Evolutionary conservation across 1,140 invertebrate species (phyloP), one percentile per base, ranked within the genome.

Genomic region (Samia ricini): DNA sequence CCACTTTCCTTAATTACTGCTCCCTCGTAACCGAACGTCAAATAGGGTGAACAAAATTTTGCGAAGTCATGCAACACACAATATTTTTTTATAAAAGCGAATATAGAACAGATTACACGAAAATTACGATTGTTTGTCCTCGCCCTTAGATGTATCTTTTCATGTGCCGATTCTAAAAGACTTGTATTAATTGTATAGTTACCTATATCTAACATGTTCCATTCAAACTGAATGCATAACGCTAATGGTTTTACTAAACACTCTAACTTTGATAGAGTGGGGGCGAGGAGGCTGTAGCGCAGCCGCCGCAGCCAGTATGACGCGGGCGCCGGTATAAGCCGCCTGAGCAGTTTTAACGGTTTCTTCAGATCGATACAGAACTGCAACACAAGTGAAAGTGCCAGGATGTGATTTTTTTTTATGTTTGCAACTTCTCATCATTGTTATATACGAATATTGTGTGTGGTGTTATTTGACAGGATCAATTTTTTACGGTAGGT

Each of bases 251-350:
- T 42, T 42, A 42, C 33, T 15, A 15, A 42, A 15, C 33, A 42
- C 12, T 10, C 33, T 1, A 42, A 42, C 33, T 42, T 10, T 42
- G 7, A 3, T 20, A 29, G 54, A 66, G 64, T 64, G 68, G 73
- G 68, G 69, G 69, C 63, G 68, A 61, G 64, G 60, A 74, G 77
- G 73, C 71, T 80, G 64, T 71, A 56, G 72, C 77, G 81, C 77
- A 26, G 10, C 12, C 12, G 42, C 55, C 66, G 72, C 73, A 78
- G 73, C 67, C 68, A 77, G 75, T 83, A 64, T 73, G 75, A 75
- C 76, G 77, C 75, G 73, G 65, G 64, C 61, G 56, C 22, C 29
- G 59, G 52, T 42, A 12, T 15, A 42, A 1, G 33, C 33, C 33
- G 12, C 33, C 33, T 15, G 33, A 15, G 33, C 33, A 42, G 33